Base-by-base conservation (phyloP, 2,888 invertebrate genomes). In the Didymodactylos carnosus region DNA sequence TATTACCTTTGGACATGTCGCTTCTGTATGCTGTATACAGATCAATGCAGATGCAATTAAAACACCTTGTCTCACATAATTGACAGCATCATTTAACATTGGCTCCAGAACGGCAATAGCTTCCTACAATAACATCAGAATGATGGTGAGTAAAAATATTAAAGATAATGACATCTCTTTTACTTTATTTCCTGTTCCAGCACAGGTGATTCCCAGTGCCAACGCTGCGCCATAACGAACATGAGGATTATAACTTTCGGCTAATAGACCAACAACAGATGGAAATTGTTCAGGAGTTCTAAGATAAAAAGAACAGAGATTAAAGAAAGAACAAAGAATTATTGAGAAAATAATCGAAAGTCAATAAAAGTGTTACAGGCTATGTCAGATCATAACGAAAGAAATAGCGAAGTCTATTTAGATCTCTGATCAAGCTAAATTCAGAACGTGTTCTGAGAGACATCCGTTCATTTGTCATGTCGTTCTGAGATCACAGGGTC, bases 171-270 rank as follows among this genome's bases (percentile, higher is more conserved):
- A 69, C 16, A 72, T 8, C 23, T 72, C 78, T 85, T 85, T n/a
- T 62, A 62, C 62, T 83, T 87, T 87, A 75, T 92, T 87, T n/a
- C 95, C 97, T 11, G 94, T 94, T 16, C 97, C 98, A 62, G 97
- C 95, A 83, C 97, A 99, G 0, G 97, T 95, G 79, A 99, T 97
- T 76, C 97, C 98, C 75, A 98, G 78, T 5, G 98, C 98, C 92
- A 99, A 94, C 11, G 97, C 98, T 14, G 98, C 97, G 19, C 98
- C 98, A 82, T 97, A 99, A 73, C 98, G 89, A 1, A 98, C 97
- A 82, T 98, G 95, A 1, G 97, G 95, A 82, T 99, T 98, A 86
- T 98, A 99, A 76, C 94, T 95, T 83, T 98, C 98, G 0, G 97
- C 94, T 77, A 98, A 85, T 23, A 98, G 86, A 0, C 94, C 94